Evolutionary conservation across 2,888 invertebrate species (phyloP).

Genomic region (Alitta virens): DNA sequence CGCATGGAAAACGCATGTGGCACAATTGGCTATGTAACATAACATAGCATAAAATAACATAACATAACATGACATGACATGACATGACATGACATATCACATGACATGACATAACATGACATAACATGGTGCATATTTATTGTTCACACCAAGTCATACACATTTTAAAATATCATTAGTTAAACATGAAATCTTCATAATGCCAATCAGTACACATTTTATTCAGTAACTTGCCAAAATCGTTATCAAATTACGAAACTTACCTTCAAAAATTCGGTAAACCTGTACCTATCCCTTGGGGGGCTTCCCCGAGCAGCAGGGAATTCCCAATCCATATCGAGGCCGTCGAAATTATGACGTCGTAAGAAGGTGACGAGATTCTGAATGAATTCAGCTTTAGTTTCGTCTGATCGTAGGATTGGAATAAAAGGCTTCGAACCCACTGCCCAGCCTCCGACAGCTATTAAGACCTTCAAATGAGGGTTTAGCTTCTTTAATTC

Average conservation of each 20-base stretch:
- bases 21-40: no score
- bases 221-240: no score
- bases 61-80: no score
- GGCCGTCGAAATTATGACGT: conserved; percentile 68
- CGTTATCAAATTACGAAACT: conserved; percentile 4
- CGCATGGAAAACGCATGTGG: no score
- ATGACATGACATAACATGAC: no score
- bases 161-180: no score
- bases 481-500: conserved; percentile 65
- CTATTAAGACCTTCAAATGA: conserved; percentile 78
- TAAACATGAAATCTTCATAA: no score
- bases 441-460: conserved; percentile 85
- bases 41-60: no score
- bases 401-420: conserved; percentile 27
- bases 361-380: conserved; percentile 6
- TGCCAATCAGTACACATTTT: no score
- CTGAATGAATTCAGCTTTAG: conserved; percentile 12
- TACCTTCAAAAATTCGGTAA: conserved; percentile 39
- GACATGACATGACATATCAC: no score
- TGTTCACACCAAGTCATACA: no score
- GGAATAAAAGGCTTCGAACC: conserved; percentile 41
- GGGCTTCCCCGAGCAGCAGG: conserved; percentile 61
- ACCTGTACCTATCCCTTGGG: conserved; percentile 36
- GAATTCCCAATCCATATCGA: conserved; percentile 93
- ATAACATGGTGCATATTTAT: no score